These are phyloP conservation scores for Geotrypetes seraphini DNA, from an alignment of 2,797 vertebrate genomes.

Conservation along the genomic window DNA sequence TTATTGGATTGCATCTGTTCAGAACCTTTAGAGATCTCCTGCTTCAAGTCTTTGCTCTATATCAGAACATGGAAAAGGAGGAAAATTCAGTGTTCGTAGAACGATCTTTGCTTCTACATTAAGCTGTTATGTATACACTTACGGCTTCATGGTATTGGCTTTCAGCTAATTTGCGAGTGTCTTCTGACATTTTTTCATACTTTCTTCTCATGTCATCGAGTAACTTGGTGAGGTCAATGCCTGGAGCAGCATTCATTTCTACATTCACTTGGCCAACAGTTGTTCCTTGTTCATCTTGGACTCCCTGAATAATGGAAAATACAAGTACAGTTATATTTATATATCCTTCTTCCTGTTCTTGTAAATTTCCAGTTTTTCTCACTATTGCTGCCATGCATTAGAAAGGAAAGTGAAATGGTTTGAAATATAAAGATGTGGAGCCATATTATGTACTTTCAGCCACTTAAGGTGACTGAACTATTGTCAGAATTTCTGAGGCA, in stretches of 20 bases:
- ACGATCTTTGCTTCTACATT: too few species aligned
- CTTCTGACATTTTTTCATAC: slow-evolving; percentile 65
- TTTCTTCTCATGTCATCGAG: slow-evolving; percentile 68
- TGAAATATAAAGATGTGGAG: too few species aligned
- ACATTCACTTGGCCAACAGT: slow-evolving; percentile 60
- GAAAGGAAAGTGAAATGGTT: too few species aligned
- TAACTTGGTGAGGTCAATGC: slow-evolving; percentile 59
- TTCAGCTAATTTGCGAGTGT: slow-evolving; percentile 69
- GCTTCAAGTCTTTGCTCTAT: slow-evolving; percentile 59
- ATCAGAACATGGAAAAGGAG: neutral
- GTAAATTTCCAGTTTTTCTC: too few species aligned
- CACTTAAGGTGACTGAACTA: too few species aligned
- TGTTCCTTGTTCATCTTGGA: slow-evolving; percentile 4
- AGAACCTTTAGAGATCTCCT: slow-evolving; percentile 58
- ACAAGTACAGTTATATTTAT: too few species aligned
- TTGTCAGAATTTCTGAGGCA: too few species aligned
- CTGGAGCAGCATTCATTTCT: slow-evolving; percentile 70
- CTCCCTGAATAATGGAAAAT: slow-evolving; percentile 13
- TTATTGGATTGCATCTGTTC: slow-evolving; percentile 56
- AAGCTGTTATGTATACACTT: too few species aligned
- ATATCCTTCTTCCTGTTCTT: too few species aligned
- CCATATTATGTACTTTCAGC: too few species aligned
- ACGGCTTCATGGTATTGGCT: slow-evolving; percentile 71
- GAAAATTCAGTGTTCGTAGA: too few species aligned
- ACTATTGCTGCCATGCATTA: too few species aligned